Percentiles rank a stretch among this genome's conserved stretches.
Evolutionary conservation across 2,113 vertebrate species (phyloP).

Genomic region (Anolis carolinensis): DNA sequence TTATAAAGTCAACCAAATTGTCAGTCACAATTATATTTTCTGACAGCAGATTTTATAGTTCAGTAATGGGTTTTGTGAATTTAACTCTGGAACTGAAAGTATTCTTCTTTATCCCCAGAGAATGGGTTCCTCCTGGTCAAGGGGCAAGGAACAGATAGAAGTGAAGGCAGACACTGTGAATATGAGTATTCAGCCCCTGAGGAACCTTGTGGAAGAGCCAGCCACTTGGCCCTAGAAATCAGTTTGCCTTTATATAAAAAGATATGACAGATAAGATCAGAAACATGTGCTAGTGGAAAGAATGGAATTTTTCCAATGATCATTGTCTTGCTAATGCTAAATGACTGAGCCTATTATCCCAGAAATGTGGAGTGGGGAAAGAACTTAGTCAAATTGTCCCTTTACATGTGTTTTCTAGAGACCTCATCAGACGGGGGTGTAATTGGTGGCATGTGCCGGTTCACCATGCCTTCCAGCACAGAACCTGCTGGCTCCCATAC

Average conservation of each 20-base stretch:
- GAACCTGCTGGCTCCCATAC: too few species aligned
- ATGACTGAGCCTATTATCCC: not conserved
- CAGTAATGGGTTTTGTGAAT: too few species aligned
- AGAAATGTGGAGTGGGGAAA: not conserved
- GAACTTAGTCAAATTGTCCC: not conserved
- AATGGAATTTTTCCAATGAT: not conserved
- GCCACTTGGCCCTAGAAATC: not conserved
- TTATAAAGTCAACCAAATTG: too few species aligned
- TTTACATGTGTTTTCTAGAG: not conserved
- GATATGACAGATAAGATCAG: not conserved
- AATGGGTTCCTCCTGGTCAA: not conserved
- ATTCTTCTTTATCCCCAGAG: not conserved
- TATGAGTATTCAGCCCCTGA: not conserved
- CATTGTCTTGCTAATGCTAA: not conserved
- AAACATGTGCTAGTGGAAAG: not conserved
- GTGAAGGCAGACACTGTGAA: not conserved
- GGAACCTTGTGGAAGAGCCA: not conserved
- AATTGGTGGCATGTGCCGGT: too few species aligned
- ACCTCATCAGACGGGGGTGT: too few species aligned
- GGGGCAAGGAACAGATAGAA: not conserved
- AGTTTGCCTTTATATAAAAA: not conserved
- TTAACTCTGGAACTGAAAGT: not conserved
- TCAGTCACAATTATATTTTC: too few species aligned
- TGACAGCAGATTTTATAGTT: too few species aligned
- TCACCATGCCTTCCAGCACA: too few species aligned